Evolutionary conservation across 2,797 vertebrate genomes (phyloP).

Genomic region (Hydrophis major): DNA sequence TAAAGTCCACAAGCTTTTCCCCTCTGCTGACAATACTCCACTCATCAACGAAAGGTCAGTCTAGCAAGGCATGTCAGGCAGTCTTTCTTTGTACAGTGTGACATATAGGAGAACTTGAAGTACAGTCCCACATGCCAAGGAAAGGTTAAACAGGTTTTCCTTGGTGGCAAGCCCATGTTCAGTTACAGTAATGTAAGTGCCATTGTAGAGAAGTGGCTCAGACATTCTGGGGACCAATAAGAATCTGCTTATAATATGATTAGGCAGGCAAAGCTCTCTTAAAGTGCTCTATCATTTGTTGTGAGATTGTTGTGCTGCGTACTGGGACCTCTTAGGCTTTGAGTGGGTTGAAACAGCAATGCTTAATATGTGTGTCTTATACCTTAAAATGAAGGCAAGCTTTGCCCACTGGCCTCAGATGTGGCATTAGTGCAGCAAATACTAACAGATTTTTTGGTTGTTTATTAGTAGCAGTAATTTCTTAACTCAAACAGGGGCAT

Average conservation of each 20-base stretch:
- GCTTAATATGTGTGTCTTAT: slow-evolving; percentile 55
- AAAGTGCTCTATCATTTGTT: slow-evolving; percentile 64
- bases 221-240: slow-evolving; percentile 67
- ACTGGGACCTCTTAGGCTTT: slow-evolving; percentile 67
- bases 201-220: slow-evolving; percentile 57
- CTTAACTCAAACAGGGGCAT: slow-evolving; percentile 23
- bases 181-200: slow-evolving; percentile 60
- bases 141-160: slow-evolving; percentile 62
- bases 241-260: slow-evolving; percentile 71
- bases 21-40: slow-evolving; percentile 42
- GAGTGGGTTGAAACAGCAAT: slow-evolving; percentile 61
- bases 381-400: slow-evolving; percentile 62
- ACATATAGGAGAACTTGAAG: slow-evolving; percentile 57
- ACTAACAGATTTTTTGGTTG: slow-evolving; percentile 23
- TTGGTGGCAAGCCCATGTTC: slow-evolving; percentile 62
- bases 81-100: slow-evolving; percentile 48
- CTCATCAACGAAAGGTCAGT: slow-evolving; percentile 64
- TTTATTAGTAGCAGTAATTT: slow-evolving; percentile 41
- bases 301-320: slow-evolving; percentile 64
- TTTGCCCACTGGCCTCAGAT: slow-evolving; percentile 45
- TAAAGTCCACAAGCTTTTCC: slow-evolving; percentile 42
- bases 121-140: slow-evolving; percentile 47
- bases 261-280: slow-evolving; percentile 61
- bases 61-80: slow-evolving; percentile 48
- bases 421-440: slow-evolving; percentile 25